A percentile compares a stretch with the other conserved stretches of the same genome.
These are phyloP conservation scores for Poeciliopsis retropinna DNA, from an alignment of 2,113 vertebrate genomes.

Conservation along the genomic window DNA sequence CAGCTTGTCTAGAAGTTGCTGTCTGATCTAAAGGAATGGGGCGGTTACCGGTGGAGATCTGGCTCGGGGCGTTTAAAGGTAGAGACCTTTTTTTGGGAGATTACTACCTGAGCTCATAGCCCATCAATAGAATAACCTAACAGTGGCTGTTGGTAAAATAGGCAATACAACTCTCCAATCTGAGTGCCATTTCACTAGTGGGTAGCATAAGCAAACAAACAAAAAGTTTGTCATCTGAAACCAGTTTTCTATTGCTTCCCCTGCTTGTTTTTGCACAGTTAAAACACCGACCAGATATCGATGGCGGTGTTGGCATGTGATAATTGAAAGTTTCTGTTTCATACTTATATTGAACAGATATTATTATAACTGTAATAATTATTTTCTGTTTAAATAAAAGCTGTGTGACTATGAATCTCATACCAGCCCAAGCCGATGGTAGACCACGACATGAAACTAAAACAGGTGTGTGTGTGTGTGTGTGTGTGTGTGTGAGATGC, in stretches of 20 bases:
- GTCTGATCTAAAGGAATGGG: too few relatives aligned
- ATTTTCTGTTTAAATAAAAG: neutral
- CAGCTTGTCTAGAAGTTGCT: neutral
- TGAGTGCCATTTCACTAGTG: neutral
- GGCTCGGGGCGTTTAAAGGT: neutral
- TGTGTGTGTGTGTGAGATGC: neutral
- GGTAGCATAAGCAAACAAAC: neutral
- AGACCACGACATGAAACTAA: neutral
- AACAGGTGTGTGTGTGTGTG: constrained; percentile 2
- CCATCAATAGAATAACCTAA: neutral
- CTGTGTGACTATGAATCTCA: neutral
- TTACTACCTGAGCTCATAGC: too few relatives aligned
- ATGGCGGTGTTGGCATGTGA: neutral
- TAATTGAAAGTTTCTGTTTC: neutral
- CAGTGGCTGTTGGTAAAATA: neutral
- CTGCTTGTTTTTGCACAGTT: neutral
- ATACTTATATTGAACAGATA: too few relatives aligned
- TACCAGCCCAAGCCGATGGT: neutral
- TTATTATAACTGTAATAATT: neutral
- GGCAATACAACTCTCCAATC: neutral
- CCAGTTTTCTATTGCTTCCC: neutral
- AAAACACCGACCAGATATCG: neutral
- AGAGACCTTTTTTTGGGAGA: neutral
- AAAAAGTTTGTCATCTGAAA: neutral
- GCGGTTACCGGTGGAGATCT: too few relatives aligned